phyloP scores from a whole-genome alignment of 2,797 vertebrate genomes.

The Syncerus caffer region DNA sequence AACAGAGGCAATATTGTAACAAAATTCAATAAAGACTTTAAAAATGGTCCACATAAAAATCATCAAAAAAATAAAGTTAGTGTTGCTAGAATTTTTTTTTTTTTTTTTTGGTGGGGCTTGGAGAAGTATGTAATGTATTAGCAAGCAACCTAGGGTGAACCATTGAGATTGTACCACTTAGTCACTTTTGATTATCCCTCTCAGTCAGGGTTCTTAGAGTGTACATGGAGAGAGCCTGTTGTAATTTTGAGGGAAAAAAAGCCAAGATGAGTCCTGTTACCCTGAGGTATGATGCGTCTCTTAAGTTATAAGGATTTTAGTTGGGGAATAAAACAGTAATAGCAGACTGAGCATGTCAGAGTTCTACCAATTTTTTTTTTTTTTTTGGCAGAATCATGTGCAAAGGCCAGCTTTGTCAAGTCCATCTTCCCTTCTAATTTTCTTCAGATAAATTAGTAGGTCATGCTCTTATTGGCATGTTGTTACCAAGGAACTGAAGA shows the following conservation, averaged over 20 bases:
- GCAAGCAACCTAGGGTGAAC: background rate
- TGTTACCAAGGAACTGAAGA: background rate
- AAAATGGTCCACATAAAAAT: background rate
- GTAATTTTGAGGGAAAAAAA: background rate
- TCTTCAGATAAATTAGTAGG: background rate
- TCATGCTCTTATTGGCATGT: background rate
- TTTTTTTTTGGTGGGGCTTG: too few relatives aligned
- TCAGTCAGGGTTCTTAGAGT: background rate
- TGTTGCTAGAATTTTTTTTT: background rate
- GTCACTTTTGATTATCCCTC: background rate
- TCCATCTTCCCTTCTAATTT: background rate
- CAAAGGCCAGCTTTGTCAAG: background rate
- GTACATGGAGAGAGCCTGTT: background rate
- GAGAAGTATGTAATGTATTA: background rate
- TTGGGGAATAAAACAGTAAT: background rate
- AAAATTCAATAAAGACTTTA: background rate
- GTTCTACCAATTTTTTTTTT: background rate
- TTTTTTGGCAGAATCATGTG: background rate
- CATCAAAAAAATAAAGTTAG: background rate
- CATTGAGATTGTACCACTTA: background rate
- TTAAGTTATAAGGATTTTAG: background rate
- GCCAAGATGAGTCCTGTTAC: background rate
- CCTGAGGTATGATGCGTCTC: background rate
- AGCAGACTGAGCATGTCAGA: rapidly evolving
- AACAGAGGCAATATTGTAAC: background rate